phyloP scores from a whole-genome alignment of 37 sponge, comb jelly and placozoan genomes.

The Spongilla lacustris region DNA sequence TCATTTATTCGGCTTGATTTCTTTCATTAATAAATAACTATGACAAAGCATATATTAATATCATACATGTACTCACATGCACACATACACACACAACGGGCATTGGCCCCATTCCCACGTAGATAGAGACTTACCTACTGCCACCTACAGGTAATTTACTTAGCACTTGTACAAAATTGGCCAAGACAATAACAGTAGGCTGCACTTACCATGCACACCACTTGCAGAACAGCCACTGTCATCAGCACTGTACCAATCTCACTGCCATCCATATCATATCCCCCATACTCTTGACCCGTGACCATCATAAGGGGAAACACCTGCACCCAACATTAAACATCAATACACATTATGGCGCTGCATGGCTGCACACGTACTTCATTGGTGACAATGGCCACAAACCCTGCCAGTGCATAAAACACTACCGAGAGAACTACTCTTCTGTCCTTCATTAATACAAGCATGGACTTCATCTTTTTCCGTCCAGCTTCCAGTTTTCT shows the following conservation, averaged over 20 bases:
- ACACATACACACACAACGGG: too few relatives aligned
- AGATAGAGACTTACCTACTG: too few relatives aligned
- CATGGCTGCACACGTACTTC: constrained; percentile 38
- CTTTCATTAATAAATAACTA: too few relatives aligned
- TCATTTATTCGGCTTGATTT: too few relatives aligned
- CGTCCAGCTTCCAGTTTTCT: background rate
- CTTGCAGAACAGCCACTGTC: constrained; percentile 14
- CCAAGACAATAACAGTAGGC: too few relatives aligned
- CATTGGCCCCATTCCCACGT: too few relatives aligned
- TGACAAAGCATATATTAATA: too few relatives aligned
- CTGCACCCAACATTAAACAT: constrained; percentile 6
- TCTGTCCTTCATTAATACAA: constrained; percentile 41
- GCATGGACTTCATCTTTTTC: constrained; percentile 13
- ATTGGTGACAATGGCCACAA: constrained; percentile 44
- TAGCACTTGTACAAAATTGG: background rate
- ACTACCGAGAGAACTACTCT: constrained; percentile 52
- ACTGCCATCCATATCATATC: constrained; percentile 54
- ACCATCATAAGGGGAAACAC: constrained; percentile 85
- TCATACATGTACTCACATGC: too few relatives aligned
- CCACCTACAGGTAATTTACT: too few relatives aligned
- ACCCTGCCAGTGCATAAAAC: constrained; percentile 63
- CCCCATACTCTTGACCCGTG: constrained; percentile 56
- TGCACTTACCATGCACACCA: constrained; percentile 31
- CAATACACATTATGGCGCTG: background rate
- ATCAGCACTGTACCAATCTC: constrained; percentile 43